These are phyloP conservation scores for Scaptomyza polygonia DNA, from an alignment of 2,888 invertebrate genomes.

Conservation along the genomic window DNA sequence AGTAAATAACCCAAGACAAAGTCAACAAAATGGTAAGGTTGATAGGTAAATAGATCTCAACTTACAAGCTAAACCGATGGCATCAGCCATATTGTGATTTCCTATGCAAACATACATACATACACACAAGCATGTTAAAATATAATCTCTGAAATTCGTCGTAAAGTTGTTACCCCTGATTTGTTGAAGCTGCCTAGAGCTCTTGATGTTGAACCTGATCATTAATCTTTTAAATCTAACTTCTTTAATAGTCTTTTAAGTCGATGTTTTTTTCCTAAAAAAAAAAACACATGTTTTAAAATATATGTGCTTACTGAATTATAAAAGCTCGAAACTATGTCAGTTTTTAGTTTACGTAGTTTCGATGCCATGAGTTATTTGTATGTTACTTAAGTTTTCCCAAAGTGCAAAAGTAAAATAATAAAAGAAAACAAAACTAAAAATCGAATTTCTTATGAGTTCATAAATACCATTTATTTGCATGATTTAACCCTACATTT, in stretches of 20 bases:
- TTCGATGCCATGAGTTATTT: no score
- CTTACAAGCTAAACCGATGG: neutral
- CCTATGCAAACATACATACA: neutral
- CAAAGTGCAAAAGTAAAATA: neutral
- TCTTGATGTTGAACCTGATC: conserved; percentile 55
- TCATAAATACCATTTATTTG: conserved; percentile 63
- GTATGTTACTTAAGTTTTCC: no score
- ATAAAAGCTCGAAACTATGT: no score
- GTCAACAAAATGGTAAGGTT: neutral
- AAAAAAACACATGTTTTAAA: no score
- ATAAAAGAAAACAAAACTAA: neutral
- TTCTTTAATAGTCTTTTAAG: conserved; percentile 64
- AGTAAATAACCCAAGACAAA: neutral
- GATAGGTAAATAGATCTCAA: neutral
- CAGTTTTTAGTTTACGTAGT: no score
- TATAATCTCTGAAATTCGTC: conserved; percentile 42
- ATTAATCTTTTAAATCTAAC: conserved; percentile 78
- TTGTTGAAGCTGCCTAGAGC: conserved; percentile 42
- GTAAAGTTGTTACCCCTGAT: conserved; percentile 57
- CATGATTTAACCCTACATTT: conserved; percentile 45
- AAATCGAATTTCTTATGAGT: conserved; percentile 44
- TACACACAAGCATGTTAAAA: neutral
- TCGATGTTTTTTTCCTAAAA: conserved; percentile 26
- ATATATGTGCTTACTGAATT: no score
- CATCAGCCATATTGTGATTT: neutral